Evolutionary conservation across 2,113 vertebrate species (phyloP).

Genomic region (Promerops cafer): DNA sequence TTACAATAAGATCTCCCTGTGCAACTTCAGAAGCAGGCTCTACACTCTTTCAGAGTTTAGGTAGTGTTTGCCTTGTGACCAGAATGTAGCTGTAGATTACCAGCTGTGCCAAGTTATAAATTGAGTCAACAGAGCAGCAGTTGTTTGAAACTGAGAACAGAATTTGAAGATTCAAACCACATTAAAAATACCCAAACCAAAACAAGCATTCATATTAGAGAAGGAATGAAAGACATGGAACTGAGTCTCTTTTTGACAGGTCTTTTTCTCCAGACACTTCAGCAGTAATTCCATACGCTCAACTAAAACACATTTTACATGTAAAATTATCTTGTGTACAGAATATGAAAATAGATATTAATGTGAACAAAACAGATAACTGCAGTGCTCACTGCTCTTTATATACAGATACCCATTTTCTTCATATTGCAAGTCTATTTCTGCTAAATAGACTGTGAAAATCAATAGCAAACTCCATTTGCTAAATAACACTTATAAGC

Average conservation of each 20-base stretch:
- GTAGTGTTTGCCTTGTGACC: neutral
- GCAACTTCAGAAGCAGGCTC: neutral
- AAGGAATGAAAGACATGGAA: neutral
- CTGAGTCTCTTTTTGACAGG: neutral
- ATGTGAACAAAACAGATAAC: neutral
- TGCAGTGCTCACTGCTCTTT: neutral
- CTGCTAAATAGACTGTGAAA: conserved; percentile 47
- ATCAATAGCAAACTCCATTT: conserved; percentile 51
- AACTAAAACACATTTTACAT: neutral
- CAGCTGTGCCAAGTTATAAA: neutral
- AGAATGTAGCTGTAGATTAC: neutral
- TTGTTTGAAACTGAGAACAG: neutral
- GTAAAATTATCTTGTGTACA: neutral
- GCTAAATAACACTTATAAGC: conserved; percentile 8
- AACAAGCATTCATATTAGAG: neutral
- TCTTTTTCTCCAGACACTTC: neutral
- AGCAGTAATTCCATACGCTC: neutral
- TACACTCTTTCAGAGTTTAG: neutral
- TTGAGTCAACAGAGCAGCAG: neutral
- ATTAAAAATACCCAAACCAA: neutral
- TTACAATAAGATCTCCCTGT: neutral
- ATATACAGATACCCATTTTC: neutral
- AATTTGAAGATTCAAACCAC: neutral
- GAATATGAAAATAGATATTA: neutral
- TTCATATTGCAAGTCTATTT: neutral